Evolutionary conservation across 2,113 vertebrate species (phyloP).

Genomic region (Mungos mungo): DNA sequence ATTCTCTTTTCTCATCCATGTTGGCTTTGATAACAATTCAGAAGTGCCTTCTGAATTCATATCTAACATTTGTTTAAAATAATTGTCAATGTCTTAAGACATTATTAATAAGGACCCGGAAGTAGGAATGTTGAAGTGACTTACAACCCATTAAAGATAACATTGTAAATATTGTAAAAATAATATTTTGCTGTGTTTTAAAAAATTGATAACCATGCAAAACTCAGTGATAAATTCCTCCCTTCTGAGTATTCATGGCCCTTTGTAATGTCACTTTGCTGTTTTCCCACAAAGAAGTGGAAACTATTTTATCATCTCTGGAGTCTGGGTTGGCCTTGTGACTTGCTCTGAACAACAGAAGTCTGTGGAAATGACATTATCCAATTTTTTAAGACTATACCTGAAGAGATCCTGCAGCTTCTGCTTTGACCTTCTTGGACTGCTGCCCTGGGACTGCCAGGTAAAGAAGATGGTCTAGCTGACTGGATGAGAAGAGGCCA

Average conservation of each 20-base stretch:
- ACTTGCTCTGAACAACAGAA: background rate
- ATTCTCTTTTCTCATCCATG: background rate
- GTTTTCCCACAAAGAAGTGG: background rate
- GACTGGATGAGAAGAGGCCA: background rate
- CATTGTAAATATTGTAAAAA: background rate
- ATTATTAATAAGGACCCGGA: background rate
- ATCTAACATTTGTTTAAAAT: background rate
- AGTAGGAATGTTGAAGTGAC: background rate
- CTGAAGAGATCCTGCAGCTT: background rate
- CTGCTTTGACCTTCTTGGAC: background rate
- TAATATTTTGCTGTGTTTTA: background rate
- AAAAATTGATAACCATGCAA: background rate
- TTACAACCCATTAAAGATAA: background rate
- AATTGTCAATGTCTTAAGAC: background rate
- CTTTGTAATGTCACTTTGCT: background rate
- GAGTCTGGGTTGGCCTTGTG: background rate
- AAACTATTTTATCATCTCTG: background rate
- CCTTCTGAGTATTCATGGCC: background rate
- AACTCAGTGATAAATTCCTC: background rate
- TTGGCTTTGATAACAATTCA: background rate
- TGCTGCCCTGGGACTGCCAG: background rate
- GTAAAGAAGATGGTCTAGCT: background rate
- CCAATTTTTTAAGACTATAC: background rate
- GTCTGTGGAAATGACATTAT: background rate
- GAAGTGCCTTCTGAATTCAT: background rate